phyloP scores from a whole-genome alignment of 2,888 invertebrate species.

The Standfussiana lucernea region DNA sequence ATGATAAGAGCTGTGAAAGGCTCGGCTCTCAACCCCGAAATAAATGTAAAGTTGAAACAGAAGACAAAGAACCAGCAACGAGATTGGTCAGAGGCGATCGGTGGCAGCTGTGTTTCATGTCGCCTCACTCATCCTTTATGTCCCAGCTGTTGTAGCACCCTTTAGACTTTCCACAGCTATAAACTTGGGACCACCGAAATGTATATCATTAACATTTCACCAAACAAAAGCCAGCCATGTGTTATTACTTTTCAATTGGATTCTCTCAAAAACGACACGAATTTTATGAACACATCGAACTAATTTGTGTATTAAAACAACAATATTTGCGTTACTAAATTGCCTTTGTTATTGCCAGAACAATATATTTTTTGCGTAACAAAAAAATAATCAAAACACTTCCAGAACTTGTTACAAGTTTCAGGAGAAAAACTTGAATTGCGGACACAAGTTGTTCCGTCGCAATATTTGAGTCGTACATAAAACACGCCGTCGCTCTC shows the following conservation, averaged over 20 bases:
- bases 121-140: conserved; percentile 71
- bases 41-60: conserved; percentile 85
- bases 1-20: conserved; percentile 86
- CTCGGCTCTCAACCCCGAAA: conserved; percentile 67
- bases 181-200: conserved; percentile 47
- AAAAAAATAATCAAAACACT: conserved; percentile 73
- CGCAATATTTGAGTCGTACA: conserved; percentile 72
- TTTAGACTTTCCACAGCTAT: conserved; percentile 49
- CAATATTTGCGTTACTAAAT: conserved; percentile 52
- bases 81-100: conserved; percentile 82
- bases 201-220: conserved; percentile 56
- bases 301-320: conserved; percentile 52
- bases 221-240: conserved; percentile 38
- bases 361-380: conserved; percentile 62
- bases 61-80: conserved; percentile 78
- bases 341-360: conserved; percentile 62
- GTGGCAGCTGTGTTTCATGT: conserved; percentile 76
- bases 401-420: conserved; percentile 75
- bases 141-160: conserved; percentile 69
- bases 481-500: conserved; percentile 64
- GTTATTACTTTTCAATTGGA: conserved; percentile 24
- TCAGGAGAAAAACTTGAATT: conserved; percentile 77
- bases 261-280: conserved; percentile 4
- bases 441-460: conserved; percentile 75
- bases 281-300: conserved; percentile 32